Evolutionary conservation across 1,140 invertebrate genomes (phyloP), one percentile per base, ranked within the genome.

Genomic region (Centruroides sculpturatus): DNA sequence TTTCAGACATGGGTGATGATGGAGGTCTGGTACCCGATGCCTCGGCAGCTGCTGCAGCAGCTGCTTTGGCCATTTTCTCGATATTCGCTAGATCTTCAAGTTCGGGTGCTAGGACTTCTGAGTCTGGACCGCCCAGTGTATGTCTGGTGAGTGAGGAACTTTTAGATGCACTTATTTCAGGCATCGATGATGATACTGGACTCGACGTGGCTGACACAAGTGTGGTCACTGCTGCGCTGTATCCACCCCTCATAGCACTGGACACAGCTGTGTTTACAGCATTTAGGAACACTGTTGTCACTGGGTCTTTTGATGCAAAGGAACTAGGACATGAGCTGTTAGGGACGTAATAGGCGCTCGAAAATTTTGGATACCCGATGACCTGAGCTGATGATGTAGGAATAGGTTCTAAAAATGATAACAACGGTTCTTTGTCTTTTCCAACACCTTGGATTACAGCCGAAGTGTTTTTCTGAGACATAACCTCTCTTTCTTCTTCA

Each of bases 401-500:
- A 57, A 92, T 81, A 3, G 92, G 92, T 76, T 97, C 90, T 66
- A 97, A 80, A 73, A 97, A 93, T 68, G 92, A 96, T 69, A 98
- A 86, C 69, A 94, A 79, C 7, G 92, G 87, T 72, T 90, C 85
- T 73, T 94, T 94, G 67, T 92, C 89, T 75, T 90, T 88, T 46
- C 91, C 91, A 62, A 93, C 88, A 71, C 83, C 84, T 76, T 97
- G 92, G 66, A 97, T 88, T 66, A 98, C 95, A 57, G 92, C 92
- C 58, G 92, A 95, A 56, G 89, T 85, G 70, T 89, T 92, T 71
- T 92, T 86, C 69, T 85, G 84, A 41, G 85, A 85, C 70, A 97
- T 80, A 67, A 92, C 82, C 69, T 88, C 85, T 70, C 85, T 85
- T 76, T 97, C 92, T 69, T 89, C 84, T 59, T 93, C 88, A 71